phyloP scores from a whole-genome alignment of 2,113 vertebrate species.

The Turdus rufiventris region DNA sequence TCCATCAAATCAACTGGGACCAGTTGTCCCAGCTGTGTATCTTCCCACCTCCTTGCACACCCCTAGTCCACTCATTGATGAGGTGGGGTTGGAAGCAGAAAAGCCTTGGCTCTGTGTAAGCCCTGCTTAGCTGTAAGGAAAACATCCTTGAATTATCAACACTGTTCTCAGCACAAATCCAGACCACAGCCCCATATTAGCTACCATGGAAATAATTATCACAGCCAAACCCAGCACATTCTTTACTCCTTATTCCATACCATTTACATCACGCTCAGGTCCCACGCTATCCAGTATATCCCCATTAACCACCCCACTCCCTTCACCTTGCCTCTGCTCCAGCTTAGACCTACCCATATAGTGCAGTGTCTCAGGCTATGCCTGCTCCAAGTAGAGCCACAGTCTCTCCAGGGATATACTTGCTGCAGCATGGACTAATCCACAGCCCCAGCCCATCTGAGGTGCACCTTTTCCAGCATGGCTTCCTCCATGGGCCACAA shows the following conservation, averaged over 20 bases:
- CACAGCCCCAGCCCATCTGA: background rate
- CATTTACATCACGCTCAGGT: background rate
- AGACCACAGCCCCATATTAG: background rate
- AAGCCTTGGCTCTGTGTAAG: background rate
- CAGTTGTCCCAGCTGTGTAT: background rate
- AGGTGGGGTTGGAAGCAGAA: background rate
- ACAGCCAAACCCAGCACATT: background rate
- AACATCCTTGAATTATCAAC: background rate
- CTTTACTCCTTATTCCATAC: background rate
- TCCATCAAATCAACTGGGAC: background rate
- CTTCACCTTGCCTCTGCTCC: background rate
- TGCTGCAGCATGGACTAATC: background rate
- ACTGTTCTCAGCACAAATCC: background rate
- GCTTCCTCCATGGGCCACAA: background rate
- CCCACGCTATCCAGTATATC: background rate
- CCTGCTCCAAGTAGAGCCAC: background rate
- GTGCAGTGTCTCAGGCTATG: background rate
- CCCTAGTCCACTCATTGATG: rapidly evolving
- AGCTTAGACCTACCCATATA: background rate
- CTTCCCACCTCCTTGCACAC: background rate
- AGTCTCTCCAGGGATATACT: background rate
- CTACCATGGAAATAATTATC: background rate
- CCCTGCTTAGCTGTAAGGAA: background rate
- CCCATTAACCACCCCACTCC: background rate
- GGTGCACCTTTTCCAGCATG: background rate